phyloP scores from a whole-genome alignment of 2,113 vertebrate species.

The Hyperoodon ampullatus region DNA sequence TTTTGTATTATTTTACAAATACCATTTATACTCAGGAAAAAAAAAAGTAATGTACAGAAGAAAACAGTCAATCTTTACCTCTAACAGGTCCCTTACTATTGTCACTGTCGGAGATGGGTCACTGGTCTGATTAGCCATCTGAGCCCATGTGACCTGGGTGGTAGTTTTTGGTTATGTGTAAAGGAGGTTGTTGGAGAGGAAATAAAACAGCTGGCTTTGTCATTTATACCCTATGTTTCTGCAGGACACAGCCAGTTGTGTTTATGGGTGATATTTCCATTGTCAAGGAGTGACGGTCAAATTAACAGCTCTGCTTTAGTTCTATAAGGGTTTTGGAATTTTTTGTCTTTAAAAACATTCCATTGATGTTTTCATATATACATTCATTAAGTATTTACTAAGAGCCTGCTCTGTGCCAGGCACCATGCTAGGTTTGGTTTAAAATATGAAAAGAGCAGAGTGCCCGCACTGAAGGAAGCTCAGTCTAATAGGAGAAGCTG shows the following conservation, averaged over 20 bases:
- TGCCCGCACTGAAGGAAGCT: not conserved
- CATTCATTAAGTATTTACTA: not conserved
- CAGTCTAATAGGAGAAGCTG: not conserved
- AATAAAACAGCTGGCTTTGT: not conserved
- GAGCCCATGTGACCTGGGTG: not conserved
- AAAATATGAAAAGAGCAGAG: not conserved
- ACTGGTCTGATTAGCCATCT: not conserved
- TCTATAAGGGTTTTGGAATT: not conserved
- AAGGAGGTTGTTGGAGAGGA: not conserved
- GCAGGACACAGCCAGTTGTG: not conserved
- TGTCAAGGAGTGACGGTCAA: not conserved
- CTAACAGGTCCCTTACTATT: not conserved
- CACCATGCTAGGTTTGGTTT: not conserved
- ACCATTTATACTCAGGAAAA: not conserved
- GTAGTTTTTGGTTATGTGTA: not conserved
- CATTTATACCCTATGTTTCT: not conserved
- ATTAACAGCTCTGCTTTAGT: conserved; percentile 3
- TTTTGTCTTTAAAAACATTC: not conserved
- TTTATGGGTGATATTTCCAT: not conserved
- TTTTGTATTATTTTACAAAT: not conserved
- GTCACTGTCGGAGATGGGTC: not conserved
- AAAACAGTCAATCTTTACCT: not conserved
- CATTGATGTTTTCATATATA: not conserved
- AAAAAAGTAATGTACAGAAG: not conserved
- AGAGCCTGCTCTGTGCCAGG: not conserved